phyloP scores from a whole-genome alignment of 2,797 vertebrate species.

The Sebastes iracundus region DNA sequence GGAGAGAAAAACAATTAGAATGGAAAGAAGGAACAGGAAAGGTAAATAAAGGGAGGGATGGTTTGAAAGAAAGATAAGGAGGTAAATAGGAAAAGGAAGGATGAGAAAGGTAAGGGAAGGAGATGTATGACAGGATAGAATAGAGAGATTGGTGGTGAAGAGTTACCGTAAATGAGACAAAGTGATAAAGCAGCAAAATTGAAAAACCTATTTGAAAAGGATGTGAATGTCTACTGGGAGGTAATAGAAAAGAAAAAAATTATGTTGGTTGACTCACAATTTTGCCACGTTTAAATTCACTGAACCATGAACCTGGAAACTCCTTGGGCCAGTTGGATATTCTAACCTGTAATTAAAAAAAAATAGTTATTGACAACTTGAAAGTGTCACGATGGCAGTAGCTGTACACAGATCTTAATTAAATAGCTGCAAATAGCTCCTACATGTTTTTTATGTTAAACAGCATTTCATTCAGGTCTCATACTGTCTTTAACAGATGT shows the following conservation, averaged over 20 bases:
- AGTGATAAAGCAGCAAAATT: conserved; percentile 27
- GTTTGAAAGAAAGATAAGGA: not conserved
- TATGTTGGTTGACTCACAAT: conserved; percentile 86
- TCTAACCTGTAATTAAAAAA: conserved; percentile 84
- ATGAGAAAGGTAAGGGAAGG: not conserved
- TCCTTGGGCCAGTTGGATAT: conserved; percentile 99
- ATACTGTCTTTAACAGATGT: not conserved
- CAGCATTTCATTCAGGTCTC: not conserved
- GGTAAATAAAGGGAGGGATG: not conserved
- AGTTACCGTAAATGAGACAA: conserved; percentile 18
- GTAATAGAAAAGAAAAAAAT: conserved; percentile 14
- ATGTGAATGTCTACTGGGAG: not conserved
- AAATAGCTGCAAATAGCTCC: not conserved
- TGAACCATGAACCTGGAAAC: conserved; percentile 96
- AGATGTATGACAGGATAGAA: not conserved
- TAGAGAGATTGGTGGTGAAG: not conserved
- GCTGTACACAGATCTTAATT: not conserved
- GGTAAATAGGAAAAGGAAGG: not conserved
- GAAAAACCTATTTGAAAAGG: conserved; percentile 1
- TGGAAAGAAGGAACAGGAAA: not conserved
- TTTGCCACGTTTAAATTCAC: conserved; percentile 98
- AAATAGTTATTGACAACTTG: not conserved
- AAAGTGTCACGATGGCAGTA: not conserved
- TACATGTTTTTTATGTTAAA: not conserved
- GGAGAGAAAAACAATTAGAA: not conserved